Base-by-base conservation (phyloP, 2,797 vertebrate species). In the Emydoidea blandingii region DNA sequence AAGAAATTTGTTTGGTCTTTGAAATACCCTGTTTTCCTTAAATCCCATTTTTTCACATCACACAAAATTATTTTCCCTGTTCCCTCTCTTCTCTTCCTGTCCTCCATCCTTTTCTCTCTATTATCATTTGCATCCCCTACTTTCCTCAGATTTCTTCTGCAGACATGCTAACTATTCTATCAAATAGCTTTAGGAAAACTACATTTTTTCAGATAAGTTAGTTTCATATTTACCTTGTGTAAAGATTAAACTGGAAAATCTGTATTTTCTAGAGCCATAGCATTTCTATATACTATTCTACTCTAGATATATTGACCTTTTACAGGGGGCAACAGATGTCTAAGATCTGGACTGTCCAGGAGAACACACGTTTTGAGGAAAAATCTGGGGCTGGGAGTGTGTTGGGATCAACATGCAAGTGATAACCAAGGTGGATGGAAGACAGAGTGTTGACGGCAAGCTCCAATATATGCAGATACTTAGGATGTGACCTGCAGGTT, bases 1-100 rank as follows among this genome's bases (percentile, higher is more conserved):
- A n/a, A 74, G 50, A 54, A 83, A 72, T 2, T 89, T 57, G 34
- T 89, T 96, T 94, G 49, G 31, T 80, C 81, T 95, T 88, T 92
- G 57, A 94, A 90, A 49, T 57, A 3, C 21, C 84, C 41, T n/a
- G 6, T 41, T 94, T 92, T 86, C 82, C 53, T 91, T 84, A 86
- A 85, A 90, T 72, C 2, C 34, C 1, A 5, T 65, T 91, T 81
- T 68, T 79, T 91, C 21, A 9, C 18, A 85, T 88, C 86, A 92
- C 68, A 80, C 31, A 44, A 76, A 91, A 56, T 8, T 47, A 14
- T 86, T 12, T 86, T 5, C 81, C 96, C 84, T 94, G 34, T 19
- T 76, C 52, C 49, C 15, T 81, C 25, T 62, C 59, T 52, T 72
- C 34, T 85, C 31, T 90, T 91, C 88, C 68, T 52, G 34, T 79